These are phyloP conservation scores for Caenorhabditis doughertyi DNA, from an alignment of 2,888 invertebrate genomes.

Conservation along the genomic window DNA sequence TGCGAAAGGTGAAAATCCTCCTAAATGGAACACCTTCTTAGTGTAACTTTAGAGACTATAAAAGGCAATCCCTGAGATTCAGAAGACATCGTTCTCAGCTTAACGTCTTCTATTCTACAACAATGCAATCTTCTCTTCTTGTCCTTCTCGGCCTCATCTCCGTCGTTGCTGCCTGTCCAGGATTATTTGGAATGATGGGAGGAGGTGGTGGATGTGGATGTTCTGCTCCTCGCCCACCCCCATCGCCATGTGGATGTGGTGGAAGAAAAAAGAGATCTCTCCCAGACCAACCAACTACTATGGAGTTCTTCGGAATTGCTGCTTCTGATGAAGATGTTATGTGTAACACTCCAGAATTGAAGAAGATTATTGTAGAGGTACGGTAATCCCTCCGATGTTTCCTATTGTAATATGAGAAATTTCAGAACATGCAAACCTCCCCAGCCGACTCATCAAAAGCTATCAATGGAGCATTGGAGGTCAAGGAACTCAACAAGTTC, in stretches of 20 bases:
- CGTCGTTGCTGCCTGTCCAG: constrained; percentile 53
- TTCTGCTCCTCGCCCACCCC: constrained; percentile 62
- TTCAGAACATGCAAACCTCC: constrained; percentile 43
- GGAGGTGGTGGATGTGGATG: constrained; percentile 65
- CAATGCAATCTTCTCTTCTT: constrained; percentile 43
- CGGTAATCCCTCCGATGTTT: background rate
- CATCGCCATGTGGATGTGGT: too few species aligned
- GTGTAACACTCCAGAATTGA: constrained; percentile 55
- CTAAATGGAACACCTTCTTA: background rate
- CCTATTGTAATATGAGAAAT: background rate
- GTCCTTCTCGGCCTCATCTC: constrained; percentile 46
- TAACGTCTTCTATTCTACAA: background rate
- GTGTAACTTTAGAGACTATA: too few species aligned
- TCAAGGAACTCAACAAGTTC: constrained; percentile 25
- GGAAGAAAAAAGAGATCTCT: constrained; percentile 60
- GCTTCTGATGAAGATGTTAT: constrained; percentile 26
- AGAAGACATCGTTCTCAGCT: too few species aligned
- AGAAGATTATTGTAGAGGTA: constrained; percentile 51
- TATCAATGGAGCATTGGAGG: constrained; percentile 40
- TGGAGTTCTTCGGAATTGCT: constrained; percentile 43
- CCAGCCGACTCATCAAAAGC: constrained; percentile 39
- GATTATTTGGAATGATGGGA: constrained; percentile 60
- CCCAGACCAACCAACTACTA: background rate
- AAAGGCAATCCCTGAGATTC: too few species aligned
- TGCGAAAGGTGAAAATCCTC: background rate